These are phyloP conservation scores for Augochlora pura DNA, from an alignment of 1,140 invertebrate genomes.

Conservation along the genomic window DNA sequence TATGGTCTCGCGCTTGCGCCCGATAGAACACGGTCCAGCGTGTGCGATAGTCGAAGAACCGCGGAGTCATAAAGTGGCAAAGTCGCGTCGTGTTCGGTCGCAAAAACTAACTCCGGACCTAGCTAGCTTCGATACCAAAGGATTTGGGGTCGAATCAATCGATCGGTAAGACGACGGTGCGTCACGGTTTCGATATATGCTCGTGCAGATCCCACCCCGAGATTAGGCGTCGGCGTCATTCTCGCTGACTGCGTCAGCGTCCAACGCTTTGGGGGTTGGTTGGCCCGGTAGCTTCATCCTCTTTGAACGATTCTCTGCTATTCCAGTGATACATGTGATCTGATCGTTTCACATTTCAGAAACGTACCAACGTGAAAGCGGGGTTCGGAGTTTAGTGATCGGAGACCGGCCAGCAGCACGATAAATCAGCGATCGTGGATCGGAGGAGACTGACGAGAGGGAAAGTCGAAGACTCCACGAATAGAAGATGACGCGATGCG, in stretches of 20 bases:
- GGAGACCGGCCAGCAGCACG: no score
- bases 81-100: background rate
- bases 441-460: background rate
- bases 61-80: background rate
- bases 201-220: background rate
- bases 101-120: no score
- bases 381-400: no score
- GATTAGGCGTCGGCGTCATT: background rate
- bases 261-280: no score
- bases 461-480: background rate
- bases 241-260: no score
- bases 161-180: background rate
- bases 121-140: no score
- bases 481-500: slow-evolving; percentile 33
- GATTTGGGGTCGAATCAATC: background rate
- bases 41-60: slow-evolving; percentile 11
- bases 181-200: background rate
- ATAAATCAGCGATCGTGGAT: background rate
- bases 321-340: no score
- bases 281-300: no score
- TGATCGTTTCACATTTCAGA: background rate
- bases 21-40: background rate
- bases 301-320: no score
- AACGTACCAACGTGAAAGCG: background rate
- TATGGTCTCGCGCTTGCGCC: slow-evolving; percentile 36